Base-by-base conservation (phyloP, 2,797 vertebrate genomes). In the Smutsia temminckii region DNA sequence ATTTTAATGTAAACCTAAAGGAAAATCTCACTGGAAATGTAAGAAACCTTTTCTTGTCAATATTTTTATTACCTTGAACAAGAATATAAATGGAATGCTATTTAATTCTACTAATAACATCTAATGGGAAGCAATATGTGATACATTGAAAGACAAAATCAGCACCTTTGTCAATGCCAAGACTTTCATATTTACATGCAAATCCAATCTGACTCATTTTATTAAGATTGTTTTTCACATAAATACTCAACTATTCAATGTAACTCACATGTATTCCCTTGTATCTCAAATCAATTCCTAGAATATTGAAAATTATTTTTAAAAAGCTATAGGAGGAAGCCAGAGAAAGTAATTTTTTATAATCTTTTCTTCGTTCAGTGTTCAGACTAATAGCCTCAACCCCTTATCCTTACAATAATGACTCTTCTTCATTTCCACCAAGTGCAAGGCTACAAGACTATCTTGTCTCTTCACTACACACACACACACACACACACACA, bases 141-240 rank as follows among this genome's bases (percentile, higher is more conserved):
- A 49, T 23, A 80, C 0, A n/a, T 1, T 46, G 8, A 34, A 49
- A 80, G 68, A 72, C 18, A 94, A 91, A 87, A 61, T 74, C 51
- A 87, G 51, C 32, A 42, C 14, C 37, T 14, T 59, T 25, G 32
- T 92, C 55, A 72, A 20, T 27, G 29, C 27, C 68, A 86, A 74
- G 14, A 40, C 29, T 95, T 93, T 57, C 37, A 63, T n/a, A 79
- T 14, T 83, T 18, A 89, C 63, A 20, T 17, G 17, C 7, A 83
- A 95, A 93, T 84, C 18, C 61, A 77, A 12, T 55, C 29, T 75
- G 93, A 68, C 32, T 85, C 8, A 53, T 78, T 83, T 92, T 89
- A 64, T 90, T 59, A 79, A 92, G n/a, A 71, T 61, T 86, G 20
- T 74, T 90, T 85, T 53, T 23, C 61, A 78, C 4, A 91, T 27